phyloP scores from a whole-genome alignment of 2,888 invertebrate genomes.

The Drosophila fungiperda region DNA sequence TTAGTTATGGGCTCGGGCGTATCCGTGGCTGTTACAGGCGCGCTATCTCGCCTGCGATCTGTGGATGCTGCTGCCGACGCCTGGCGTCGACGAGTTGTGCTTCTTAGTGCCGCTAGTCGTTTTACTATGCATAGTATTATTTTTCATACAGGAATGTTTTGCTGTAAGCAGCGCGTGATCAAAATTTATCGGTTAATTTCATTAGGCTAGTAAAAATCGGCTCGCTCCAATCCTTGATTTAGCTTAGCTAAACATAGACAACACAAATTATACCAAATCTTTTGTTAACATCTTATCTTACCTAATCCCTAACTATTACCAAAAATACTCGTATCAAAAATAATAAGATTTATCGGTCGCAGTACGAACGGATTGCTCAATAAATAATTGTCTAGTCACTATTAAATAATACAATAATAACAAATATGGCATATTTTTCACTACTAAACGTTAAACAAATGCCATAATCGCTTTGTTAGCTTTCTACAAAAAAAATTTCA shows the following conservation, averaged over 20 bases:
- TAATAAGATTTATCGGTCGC: background rate
- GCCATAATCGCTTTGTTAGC: conserved; percentile 28
- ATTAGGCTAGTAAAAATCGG: conserved; percentile 14
- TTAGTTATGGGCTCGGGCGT: conserved; percentile 67
- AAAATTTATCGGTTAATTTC: conserved; percentile 30
- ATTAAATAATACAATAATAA: conserved; percentile 1
- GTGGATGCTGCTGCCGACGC: conserved; percentile 52
- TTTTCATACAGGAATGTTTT: conserved; percentile 74
- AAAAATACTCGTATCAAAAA: conserved; percentile 2
- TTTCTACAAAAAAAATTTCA: conserved; percentile 1
- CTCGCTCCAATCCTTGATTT: conserved; percentile 20
- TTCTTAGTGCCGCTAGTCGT: conserved; percentile 73
- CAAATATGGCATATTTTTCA: conserved; percentile 11
- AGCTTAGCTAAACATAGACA: conserved; percentile 49
- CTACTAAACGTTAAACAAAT: conserved; percentile 8
- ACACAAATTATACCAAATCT: conserved; percentile 12
- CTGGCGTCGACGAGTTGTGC: conserved; percentile 69
- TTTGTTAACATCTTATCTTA: conserved; percentile 5
- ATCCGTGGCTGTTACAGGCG: conserved; percentile 62
- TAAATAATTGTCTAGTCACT: conserved; percentile 4
- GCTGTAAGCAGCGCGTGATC: conserved; percentile 64
- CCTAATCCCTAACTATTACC: background rate
- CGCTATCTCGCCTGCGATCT: conserved; percentile 60
- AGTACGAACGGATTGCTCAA: conserved; percentile 5
- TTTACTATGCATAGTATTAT: conserved; percentile 72